Conservation (phyloP, 2,888 invertebrate genomes). For the Cacoxenus indagator region DNA sequence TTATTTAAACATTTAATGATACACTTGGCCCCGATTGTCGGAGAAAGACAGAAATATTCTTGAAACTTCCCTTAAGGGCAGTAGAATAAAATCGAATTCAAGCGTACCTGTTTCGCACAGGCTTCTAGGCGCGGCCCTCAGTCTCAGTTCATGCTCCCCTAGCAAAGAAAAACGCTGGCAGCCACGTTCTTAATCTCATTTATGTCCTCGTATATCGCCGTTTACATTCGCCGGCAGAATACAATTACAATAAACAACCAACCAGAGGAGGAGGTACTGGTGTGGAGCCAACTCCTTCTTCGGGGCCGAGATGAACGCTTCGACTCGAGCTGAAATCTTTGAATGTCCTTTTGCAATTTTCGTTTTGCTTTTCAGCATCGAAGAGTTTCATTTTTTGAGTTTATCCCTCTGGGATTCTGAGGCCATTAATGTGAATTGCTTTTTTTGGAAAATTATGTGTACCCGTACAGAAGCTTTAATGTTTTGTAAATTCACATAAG, state of each 20-base stretch:
- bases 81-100: slow-evolving; percentile 56
- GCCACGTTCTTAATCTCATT: slow-evolving; percentile 58
- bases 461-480: slow-evolving; percentile 58
- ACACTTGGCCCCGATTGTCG: not conserved
- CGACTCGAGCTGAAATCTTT: slow-evolving; percentile 49
- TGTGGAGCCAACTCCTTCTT: not conserved
- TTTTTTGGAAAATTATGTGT: slow-evolving; percentile 66
- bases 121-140: too few species aligned
- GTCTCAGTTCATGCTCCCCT: slow-evolving; percentile 34
- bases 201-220: slow-evolving; percentile 56
- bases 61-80: slow-evolving; percentile 59
- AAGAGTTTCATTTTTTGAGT: slow-evolving; percentile 40
- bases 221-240: slow-evolving; percentile 31
- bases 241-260: slow-evolving; percentile 62
- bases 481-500: slow-evolving; percentile 69
- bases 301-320: slow-evolving; percentile 39
- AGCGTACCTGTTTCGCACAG: slow-evolving; percentile 39
- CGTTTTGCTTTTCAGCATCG: slow-evolving; percentile 26
- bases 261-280: slow-evolving; percentile 33
- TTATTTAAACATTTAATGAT: slow-evolving; percentile 35
- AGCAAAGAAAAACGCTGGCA: slow-evolving; percentile 18
- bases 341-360: slow-evolving; percentile 54
- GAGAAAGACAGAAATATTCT: slow-evolving; percentile 33
- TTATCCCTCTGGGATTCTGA: slow-evolving; percentile 65
- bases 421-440: slow-evolving; percentile 67